Evolutionary conservation across 1,140 invertebrate genomes (phyloP).

Genomic region (Hycleus cichorii): DNA sequence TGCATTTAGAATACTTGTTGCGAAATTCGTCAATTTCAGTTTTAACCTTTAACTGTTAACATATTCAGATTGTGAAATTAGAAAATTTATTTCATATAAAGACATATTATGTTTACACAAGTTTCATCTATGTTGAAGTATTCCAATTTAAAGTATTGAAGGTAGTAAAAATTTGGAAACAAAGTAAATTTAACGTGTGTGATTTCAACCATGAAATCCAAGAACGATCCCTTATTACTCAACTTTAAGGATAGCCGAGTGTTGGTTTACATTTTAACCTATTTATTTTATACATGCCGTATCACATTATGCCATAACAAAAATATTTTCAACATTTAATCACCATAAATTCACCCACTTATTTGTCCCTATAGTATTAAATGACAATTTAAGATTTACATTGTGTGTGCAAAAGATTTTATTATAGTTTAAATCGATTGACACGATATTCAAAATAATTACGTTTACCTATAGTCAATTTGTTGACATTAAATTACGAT

Average conservation of each 20-base stretch:
- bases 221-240: constrained; percentile 15
- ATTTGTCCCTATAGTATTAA: too few relatives aligned
- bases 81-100: too few relatives aligned
- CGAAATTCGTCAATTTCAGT: neutral
- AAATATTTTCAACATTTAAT: constrained; percentile 3
- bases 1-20: constrained; percentile 31
- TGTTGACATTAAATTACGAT: too few relatives aligned
- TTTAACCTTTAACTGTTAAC: neutral
- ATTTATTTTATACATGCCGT: constrained; percentile 11
- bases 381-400: too few relatives aligned
- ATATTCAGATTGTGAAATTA: too few relatives aligned
- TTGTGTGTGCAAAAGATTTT: too few relatives aligned
- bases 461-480: too few relatives aligned
- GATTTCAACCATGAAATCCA: constrained; percentile 14
- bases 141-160: constrained; percentile 5
- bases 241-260: constrained; percentile 14
- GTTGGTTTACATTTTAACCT: constrained; percentile 8
- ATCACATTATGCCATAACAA: constrained; percentile 3
- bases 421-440: too few relatives aligned
- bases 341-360: neutral
- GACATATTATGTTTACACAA: too few relatives aligned
- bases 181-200: constrained; percentile 17
- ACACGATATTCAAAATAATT: too few relatives aligned
- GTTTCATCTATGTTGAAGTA: neutral
- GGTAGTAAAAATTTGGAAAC: constrained; percentile 17